A percentile compares a stretch with the other conserved stretches of the same genome.
Evolutionary conservation across 2,113 vertebrate species (phyloP).

Genomic region (Nasalis larvatus): DNA sequence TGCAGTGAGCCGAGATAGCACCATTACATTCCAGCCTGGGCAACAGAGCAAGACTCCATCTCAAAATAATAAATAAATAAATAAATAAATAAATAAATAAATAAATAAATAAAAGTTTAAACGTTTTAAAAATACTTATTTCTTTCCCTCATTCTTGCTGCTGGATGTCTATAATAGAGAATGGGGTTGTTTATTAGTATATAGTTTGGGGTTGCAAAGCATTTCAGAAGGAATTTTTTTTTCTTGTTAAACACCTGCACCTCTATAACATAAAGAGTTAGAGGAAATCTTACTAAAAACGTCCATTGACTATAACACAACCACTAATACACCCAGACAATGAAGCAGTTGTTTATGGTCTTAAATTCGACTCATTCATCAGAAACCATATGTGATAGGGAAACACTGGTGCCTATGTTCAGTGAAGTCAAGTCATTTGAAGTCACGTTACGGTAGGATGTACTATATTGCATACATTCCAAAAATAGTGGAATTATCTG

Average conservation of each 20-base stretch:
- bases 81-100: too few relatives aligned
- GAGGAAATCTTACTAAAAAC: conserved; percentile 30
- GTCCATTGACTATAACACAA: background rate
- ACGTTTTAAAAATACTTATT: background rate
- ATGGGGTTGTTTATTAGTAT: background rate
- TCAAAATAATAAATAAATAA: too few relatives aligned
- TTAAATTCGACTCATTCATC: background rate
- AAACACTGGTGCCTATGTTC: background rate
- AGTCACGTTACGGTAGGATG: background rate
- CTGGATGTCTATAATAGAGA: background rate
- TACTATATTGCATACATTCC: background rate
- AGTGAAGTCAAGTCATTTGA: background rate
- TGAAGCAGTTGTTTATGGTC: background rate
- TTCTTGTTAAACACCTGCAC: background rate
- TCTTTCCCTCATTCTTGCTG: background rate
- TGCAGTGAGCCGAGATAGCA: too few relatives aligned
- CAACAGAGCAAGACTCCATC: too few relatives aligned
- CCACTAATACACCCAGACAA: background rate
- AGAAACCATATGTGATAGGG: background rate
- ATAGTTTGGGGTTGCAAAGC: background rate
- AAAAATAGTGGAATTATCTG: background rate
- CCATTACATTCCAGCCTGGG: too few relatives aligned
- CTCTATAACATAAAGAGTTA: background rate
- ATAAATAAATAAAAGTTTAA: too few relatives aligned
- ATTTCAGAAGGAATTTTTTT: conserved; percentile 23